phyloP scores from a whole-genome alignment of 2,113 vertebrate genomes.

The Halcyon senegalensis region DNA sequence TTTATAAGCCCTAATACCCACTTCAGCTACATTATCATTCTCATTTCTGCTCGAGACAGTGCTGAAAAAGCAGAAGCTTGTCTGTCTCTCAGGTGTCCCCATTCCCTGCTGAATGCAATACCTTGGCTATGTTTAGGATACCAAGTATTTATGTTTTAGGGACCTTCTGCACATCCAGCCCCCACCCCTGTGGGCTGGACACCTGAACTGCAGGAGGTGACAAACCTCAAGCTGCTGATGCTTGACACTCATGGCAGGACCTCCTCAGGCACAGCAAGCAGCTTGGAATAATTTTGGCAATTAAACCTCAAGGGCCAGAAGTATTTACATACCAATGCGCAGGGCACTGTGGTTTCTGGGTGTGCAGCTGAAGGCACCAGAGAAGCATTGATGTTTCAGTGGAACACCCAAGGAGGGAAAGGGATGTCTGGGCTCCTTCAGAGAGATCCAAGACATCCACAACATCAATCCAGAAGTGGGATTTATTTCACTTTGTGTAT shows the following conservation, averaged over 20 bases:
- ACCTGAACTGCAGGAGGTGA: background rate
- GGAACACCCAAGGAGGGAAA: background rate
- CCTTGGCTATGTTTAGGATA: background rate
- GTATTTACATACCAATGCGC: background rate
- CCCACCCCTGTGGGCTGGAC: background rate
- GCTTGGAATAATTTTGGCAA: background rate
- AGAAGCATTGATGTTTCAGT: accelerated
- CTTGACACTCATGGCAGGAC: background rate
- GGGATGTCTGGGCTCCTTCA: background rate
- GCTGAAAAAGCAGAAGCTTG: background rate
- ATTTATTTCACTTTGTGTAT: background rate
- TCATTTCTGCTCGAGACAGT: background rate
- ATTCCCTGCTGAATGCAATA: background rate
- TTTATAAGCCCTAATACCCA: background rate
- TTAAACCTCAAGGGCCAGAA: background rate
- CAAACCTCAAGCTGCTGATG: background rate
- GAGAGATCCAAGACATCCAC: background rate
- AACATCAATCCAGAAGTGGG: background rate
- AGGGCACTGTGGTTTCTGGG: background rate
- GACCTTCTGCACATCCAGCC: background rate
- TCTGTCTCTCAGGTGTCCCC: background rate
- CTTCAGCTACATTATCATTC: background rate
- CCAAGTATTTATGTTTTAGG: accelerated
- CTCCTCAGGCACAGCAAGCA: background rate
- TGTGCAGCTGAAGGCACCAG: background rate